Percentiles rank a stretch among this genome's conserved stretches.
Conservation (phyloP, 30 jellyfish, hydroid and myxozoan species). For the Cassiopea andromeda region DNA sequence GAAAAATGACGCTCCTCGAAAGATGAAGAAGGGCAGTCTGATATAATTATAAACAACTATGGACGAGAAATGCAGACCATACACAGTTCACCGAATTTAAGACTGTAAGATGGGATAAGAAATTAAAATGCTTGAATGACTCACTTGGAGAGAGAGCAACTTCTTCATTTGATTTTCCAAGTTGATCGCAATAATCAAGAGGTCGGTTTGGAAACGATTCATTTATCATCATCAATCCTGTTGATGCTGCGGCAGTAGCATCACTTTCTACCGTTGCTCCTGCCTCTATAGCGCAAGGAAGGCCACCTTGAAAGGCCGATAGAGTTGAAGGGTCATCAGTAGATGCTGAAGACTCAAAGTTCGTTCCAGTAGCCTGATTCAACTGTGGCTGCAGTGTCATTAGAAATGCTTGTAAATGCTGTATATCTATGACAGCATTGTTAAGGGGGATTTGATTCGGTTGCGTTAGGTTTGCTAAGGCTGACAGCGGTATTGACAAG, state of each 20-base stretch:
- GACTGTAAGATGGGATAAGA: not conserved
- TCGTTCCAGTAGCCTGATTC: not conserved
- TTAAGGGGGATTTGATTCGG: slow-evolving; percentile 25
- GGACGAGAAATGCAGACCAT: too few relatives aligned
- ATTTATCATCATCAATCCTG: slow-evolving; percentile 7
- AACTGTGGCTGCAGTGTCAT: slow-evolving; percentile 61
- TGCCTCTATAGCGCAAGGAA: not conserved
- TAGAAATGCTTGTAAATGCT: slow-evolving; percentile 62
- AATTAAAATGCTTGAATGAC: not conserved
- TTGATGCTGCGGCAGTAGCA: not conserved
- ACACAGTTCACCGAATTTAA: too few relatives aligned
- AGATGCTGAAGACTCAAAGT: not conserved
- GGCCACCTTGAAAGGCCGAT: slow-evolving; percentile 5
- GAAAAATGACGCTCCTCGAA: too few relatives aligned
- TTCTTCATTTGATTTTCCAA: not conserved
- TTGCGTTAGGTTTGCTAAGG: slow-evolving; percentile 32
- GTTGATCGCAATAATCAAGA: not conserved
- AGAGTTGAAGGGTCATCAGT: slow-evolving; percentile 28
- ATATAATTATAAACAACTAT: too few relatives aligned
- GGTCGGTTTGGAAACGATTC: not conserved
- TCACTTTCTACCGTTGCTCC: not conserved
- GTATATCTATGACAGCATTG: slow-evolving; percentile 48
- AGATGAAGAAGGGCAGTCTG: too few relatives aligned
- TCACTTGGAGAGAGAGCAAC: not conserved
- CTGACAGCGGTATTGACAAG: slow-evolving; percentile 56